Conservation (phyloP, 2,888 invertebrate species). For the Mactromeris polynyma region DNA sequence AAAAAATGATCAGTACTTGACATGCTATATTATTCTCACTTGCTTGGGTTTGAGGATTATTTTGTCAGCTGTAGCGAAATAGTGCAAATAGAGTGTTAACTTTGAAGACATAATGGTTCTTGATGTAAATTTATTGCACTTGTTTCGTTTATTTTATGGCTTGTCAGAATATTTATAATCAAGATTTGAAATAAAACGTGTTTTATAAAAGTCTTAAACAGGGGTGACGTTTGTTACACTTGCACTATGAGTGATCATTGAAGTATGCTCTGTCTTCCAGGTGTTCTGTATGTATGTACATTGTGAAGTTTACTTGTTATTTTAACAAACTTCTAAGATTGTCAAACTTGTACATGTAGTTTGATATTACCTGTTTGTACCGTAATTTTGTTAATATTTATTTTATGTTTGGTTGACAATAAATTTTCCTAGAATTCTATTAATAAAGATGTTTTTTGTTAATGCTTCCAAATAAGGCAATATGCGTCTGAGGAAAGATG, state of each 20-base stretch:
- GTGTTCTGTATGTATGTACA: too few species aligned
- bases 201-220: not conserved
- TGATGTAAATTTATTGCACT: not conserved
- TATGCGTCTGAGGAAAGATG: not conserved
- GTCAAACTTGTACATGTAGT: too few species aligned
- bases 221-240: not conserved
- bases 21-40: not conserved
- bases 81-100: not conserved
- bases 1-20: not conserved
- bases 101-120: not conserved
- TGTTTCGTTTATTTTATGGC: not conserved
- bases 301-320: too few species aligned
- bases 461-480: not conserved
- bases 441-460: not conserved
- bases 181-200: not conserved
- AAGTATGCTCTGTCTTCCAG: too few species aligned
- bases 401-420: constrained; percentile 3
- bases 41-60: not conserved
- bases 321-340: too few species aligned
- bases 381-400: not conserved
- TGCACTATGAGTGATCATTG: not conserved
- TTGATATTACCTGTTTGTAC: not conserved
- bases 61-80: not conserved
- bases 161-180: not conserved
- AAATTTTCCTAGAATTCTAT: not conserved